A percentile compares a stretch with the other conserved stretches of the same genome.
Evolutionary conservation across 2,797 vertebrate genomes (phyloP).

Genomic region (Brachyalestes nurse): DNA sequence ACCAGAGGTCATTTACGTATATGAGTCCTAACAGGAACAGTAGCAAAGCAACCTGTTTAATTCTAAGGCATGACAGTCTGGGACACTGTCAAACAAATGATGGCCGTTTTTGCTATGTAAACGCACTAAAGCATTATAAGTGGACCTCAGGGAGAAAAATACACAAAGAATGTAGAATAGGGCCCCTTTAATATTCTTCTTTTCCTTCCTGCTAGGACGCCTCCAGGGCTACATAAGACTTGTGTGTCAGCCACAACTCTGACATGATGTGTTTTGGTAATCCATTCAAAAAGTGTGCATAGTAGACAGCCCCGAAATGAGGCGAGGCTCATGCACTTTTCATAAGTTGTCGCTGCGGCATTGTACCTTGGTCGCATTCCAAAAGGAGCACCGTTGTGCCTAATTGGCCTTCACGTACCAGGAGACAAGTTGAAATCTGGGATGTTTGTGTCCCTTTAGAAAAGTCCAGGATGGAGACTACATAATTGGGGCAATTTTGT

Average conservation of each 20-base stretch:
- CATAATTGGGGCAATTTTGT: slow-evolving; percentile 64
- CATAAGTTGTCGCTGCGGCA: slow-evolving; percentile 62
- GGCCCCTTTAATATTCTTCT: not conserved
- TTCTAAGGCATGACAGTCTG: not conserved
- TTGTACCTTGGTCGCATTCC: slow-evolving; percentile 68
- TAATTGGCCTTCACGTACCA: slow-evolving; percentile 64
- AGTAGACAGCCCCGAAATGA: slow-evolving; percentile 52
- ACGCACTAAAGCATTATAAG: not conserved
- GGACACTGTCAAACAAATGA: not conserved
- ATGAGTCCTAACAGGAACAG: not conserved
- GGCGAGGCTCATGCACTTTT: slow-evolving; percentile 65
- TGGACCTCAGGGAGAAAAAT: not conserved
- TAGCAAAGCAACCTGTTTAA: not conserved
- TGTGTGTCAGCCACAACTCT: slow-evolving; percentile 11
- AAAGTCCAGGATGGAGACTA: slow-evolving; percentile 66
- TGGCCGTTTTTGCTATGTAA: not conserved
- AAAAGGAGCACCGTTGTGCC: slow-evolving; percentile 61
- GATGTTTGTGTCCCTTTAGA: slow-evolving; percentile 64
- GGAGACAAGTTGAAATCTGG: slow-evolving; percentile 61
- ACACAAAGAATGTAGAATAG: not conserved
- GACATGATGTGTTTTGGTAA: slow-evolving; percentile 50
- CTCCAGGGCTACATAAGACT: not conserved
- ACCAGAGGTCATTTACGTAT: too few relatives aligned
- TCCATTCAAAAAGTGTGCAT: slow-evolving; percentile 48
- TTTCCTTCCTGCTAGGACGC: not conserved